Evolutionary conservation across 2,888 invertebrate genomes (phyloP), one percentile per base, ranked within the genome.

Genomic region (Sarcophaga subvicina): DNA sequence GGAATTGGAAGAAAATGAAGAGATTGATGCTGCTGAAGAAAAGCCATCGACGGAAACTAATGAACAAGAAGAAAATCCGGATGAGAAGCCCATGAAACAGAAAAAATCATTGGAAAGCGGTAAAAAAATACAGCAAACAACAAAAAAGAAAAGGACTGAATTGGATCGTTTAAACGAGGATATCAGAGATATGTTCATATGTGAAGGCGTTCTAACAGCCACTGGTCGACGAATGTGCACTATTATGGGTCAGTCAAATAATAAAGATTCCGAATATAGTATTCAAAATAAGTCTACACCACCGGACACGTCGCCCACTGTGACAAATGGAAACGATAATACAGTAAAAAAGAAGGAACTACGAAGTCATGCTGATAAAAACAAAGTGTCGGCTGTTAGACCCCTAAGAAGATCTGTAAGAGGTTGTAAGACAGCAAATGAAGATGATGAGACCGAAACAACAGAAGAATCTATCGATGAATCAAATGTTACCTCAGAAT

Each of bases 81-180:
- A 72, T 14, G 72, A 87, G 3, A 59, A 75, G 63, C 20, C 71
- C 10, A 10, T 73, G 10, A 83, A 71, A 80, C 10, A 14, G 1
- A 37, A 1, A 12, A 83, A 71, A 62, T 4, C 47, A 17, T 20
- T 3, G 20, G 72, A 17, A 25, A 37, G 37, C 37, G 67, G 22
- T 0, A 70, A 82, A 64, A 79, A 76, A 25, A 59, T 70, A 10
- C 37, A 37, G 10, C 11, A 8, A 27, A 6, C 20, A 1, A 25
- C 25, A 4, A 82, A 79, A 76, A 86, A 77, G 78, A 88, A 88
- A 17, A 90, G 91, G 5, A 89, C 88, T 83, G 95, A 96, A 87
- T 89, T 96, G 54, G 96, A 96, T 85, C 94, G 94, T 89, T 91
- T 96, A 0, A 96, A 96, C 88, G 95, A 95, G 64, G 96, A 96